Evolutionary conservation across 1,140 invertebrate species (phyloP).

Genomic region (Helicoverpa armigera): DNA sequence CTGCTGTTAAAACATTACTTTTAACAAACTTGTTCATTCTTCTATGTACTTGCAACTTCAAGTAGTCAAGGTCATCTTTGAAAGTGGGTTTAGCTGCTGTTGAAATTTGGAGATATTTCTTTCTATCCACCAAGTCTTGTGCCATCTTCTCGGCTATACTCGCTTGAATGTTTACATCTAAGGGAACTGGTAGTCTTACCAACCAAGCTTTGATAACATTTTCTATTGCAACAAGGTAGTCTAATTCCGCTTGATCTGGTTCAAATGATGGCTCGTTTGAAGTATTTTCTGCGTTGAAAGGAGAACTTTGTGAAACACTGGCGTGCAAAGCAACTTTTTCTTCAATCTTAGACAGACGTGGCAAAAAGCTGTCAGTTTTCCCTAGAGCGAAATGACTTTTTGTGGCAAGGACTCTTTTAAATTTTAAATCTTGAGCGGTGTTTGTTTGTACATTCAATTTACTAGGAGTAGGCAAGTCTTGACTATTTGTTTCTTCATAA

Average conservation of each 20-base stretch:
- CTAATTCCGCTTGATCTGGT: neutral
- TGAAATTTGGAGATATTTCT: neutral
- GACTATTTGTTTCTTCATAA: neutral
- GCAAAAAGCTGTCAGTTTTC: neutral
- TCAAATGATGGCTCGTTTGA: neutral
- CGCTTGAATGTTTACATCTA: neutral
- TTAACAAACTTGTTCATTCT: neutral
- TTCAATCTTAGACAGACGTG: neutral
- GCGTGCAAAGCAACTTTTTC: neutral
- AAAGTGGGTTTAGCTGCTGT: neutral
- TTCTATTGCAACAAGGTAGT: neutral
- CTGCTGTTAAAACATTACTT: neutral
- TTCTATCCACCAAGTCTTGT: neutral
- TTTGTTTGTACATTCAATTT: neutral
- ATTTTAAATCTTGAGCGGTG: neutral
- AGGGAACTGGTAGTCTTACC: neutral
- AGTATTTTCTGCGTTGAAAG: neutral
- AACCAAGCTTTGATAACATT: neutral
- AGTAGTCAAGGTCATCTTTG: neutral
- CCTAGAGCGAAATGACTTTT: neutral
- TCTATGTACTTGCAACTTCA: slow-evolving; percentile 2
- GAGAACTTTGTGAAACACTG: neutral
- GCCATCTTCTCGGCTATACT: neutral
- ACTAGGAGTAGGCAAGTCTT: neutral
- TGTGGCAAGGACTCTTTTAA: neutral